Base-by-base conservation (phyloP, 1,140 invertebrate genomes). In the Tetragnatha versicolor region DNA sequence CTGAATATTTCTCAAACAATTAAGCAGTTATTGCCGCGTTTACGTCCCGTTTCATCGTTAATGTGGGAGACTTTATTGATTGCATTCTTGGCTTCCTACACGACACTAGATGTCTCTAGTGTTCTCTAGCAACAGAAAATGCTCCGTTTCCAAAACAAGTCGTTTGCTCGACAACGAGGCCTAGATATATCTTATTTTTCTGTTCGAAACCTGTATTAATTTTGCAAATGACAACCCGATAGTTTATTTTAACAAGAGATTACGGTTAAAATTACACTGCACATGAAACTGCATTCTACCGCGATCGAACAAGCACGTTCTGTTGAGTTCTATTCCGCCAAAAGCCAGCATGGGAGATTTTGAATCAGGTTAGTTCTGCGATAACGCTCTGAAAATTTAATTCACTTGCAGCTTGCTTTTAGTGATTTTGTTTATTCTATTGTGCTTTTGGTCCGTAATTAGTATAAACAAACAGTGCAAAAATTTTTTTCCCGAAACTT, bases 61-160 rank as follows among this genome's bases (percentile, higher is more conserved):
- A 51, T 60, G n/a, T 25, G 20, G 35, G 60, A 22, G 51, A 73
- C 58, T 65, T 29, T 77, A 77, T 77, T 77, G 73, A 77, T 77
- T 49, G 37, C 42, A 66, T 31, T 65, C 17, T 77, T 35, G 47
- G 73, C 60, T 53, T 42, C 22, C 49, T 53, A 39, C 22, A 42
- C 29, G 73, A 39, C 73, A 77, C 73, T 77, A 77, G 73, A 60
- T 77, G 73, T 77, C 73, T 65, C 73, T 77, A 77, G 73, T 77
- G 73, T 77, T 25, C 73, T 66, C 60, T 77, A 77, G 73, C 60
- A 77, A 77, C 73, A 31, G 33, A 22, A n/a, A 77, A 77, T n/a
- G 29, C 20, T 66, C 45, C 20, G 73, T 77, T 51, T 77, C 73
- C 73, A 77, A 77, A 77, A 77, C 73, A 77, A 77, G 45, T 27